These are phyloP conservation scores for Heteromyza rotundicornis DNA, from an alignment of 2,888 invertebrate genomes.

Conservation along the genomic window DNA sequence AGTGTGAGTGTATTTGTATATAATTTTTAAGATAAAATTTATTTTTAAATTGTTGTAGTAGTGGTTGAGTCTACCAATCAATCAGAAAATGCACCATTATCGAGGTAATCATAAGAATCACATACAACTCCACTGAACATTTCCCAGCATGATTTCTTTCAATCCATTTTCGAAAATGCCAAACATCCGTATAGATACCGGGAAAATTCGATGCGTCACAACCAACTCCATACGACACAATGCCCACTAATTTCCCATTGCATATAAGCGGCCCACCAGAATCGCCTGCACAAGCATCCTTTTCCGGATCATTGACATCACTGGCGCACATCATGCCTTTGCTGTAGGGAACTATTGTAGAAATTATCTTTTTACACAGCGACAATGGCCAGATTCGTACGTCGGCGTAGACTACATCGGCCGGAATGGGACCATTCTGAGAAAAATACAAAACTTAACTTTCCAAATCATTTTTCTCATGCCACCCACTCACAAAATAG, in stretches of 20 bases:
- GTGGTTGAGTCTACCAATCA: too few relatives aligned
- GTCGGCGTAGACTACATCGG: conserved; percentile 33
- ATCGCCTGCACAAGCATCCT: conserved; percentile 45
- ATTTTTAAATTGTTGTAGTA: too few relatives aligned
- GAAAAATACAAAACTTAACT: not conserved
- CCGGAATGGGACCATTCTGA: conserved; percentile 19
- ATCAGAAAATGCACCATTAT: too few relatives aligned
- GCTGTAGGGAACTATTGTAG: not conserved
- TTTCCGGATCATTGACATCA: conserved; percentile 28
- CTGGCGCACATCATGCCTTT: conserved; percentile 41
- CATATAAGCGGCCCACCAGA: conserved; percentile 47
- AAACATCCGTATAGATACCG: conserved; percentile 41
- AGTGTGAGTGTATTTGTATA: too few relatives aligned
- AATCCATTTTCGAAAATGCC: conserved; percentile 37
- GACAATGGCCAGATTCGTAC: conserved; percentile 23
- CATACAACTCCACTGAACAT: not conserved
- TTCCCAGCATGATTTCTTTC: conserved; percentile 5
- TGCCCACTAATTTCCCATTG: conserved; percentile 30
- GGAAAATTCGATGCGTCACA: conserved; percentile 32
- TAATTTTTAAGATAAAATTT: too few relatives aligned
- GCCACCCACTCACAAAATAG: conserved; percentile 32
- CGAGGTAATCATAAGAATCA: too few relatives aligned
- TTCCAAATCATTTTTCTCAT: not conserved
- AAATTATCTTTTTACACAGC: conserved; percentile 22
- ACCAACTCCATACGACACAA: conserved; percentile 43